Conservation (phyloP, 2,888 invertebrate species). For the Conomelus anceps region DNA sequence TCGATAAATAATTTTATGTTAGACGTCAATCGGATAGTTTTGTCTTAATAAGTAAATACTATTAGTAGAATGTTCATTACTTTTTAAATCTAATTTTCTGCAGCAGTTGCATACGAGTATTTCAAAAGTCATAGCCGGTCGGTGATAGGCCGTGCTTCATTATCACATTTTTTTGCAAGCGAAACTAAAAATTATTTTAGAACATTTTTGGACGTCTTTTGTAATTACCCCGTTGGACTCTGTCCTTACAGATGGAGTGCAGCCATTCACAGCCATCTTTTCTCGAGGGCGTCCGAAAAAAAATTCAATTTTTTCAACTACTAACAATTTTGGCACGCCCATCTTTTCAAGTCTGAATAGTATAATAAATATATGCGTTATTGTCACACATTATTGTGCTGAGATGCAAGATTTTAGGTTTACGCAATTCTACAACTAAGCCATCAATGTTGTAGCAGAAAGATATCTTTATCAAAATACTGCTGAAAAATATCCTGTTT, state of each 20-base stretch:
- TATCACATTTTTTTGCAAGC: conserved; percentile 3
- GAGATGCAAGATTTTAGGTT: background rate
- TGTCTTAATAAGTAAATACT: background rate
- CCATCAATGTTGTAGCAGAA: background rate
- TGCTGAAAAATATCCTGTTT: background rate
- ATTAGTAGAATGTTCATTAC: background rate
- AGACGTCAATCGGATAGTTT: background rate
- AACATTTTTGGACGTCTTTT: conserved; percentile 25
- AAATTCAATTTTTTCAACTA: background rate
- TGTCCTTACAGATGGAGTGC: conserved; percentile 49
- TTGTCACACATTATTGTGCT: background rate
- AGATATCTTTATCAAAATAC: background rate
- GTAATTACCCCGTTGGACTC: conserved; percentile 30
- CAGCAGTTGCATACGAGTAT: conserved; percentile 27
- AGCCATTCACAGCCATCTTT: conserved; percentile 56
- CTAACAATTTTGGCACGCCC: background rate
- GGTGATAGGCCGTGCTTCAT: conserved; percentile 20
- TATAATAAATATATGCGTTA: background rate
- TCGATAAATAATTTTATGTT: conserved; percentile 14
- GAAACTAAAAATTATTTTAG: background rate
- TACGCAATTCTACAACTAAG: background rate
- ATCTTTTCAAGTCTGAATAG: background rate
- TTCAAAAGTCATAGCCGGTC: conserved; percentile 18
- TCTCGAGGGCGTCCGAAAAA: conserved; percentile 43
- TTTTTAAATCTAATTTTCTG: conserved; percentile 19